Percentiles rank a stretch among this genome's conserved stretches.
Conservation (phyloP, 2,888 invertebrate genomes). For the Tryphoninae sp. region DNA sequence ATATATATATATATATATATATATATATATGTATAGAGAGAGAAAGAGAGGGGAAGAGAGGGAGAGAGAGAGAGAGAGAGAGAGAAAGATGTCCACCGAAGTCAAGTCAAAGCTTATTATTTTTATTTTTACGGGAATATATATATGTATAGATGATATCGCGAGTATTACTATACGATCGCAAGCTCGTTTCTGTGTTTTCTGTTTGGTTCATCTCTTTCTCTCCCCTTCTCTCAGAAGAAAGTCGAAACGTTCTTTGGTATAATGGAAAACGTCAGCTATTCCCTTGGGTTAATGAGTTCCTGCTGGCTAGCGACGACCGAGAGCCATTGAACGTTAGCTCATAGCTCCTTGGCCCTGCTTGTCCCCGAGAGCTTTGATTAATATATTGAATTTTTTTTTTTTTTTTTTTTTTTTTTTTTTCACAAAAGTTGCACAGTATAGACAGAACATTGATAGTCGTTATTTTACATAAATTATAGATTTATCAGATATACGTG, state of each 20-base stretch:
- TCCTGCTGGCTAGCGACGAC: constrained; percentile 29
- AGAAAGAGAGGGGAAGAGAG: too few species aligned
- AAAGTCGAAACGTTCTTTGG: constrained; percentile 45
- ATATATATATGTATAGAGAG: too few species aligned
- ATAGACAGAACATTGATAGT: background rate
- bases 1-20: background rate
- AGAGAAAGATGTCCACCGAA: background rate
- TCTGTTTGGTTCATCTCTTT: constrained; percentile 9
- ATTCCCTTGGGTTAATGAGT: constrained; percentile 52
- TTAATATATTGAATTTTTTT: constrained; percentile 2
- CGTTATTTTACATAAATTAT: too few species aligned
- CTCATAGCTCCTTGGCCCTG: constrained; percentile 20
- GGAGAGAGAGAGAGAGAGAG: too few species aligned
- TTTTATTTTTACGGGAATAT: constrained; percentile 51
- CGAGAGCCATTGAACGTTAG: constrained; percentile 37
- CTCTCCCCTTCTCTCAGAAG: constrained; percentile 24
- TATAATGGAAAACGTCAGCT: constrained; percentile 44
- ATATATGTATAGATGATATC: background rate
- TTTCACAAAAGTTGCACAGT: background rate
- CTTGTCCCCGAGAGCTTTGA: constrained; percentile 24
- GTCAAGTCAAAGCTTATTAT: constrained; percentile 39
- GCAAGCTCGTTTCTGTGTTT: constrained; percentile 27
- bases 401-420: background rate
- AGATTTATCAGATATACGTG: too few species aligned
- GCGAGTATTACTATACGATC: background rate